These are phyloP conservation scores for Parnassius mnemosyne DNA, from an alignment of 2,888 invertebrate genomes.

Conservation along the genomic window DNA sequence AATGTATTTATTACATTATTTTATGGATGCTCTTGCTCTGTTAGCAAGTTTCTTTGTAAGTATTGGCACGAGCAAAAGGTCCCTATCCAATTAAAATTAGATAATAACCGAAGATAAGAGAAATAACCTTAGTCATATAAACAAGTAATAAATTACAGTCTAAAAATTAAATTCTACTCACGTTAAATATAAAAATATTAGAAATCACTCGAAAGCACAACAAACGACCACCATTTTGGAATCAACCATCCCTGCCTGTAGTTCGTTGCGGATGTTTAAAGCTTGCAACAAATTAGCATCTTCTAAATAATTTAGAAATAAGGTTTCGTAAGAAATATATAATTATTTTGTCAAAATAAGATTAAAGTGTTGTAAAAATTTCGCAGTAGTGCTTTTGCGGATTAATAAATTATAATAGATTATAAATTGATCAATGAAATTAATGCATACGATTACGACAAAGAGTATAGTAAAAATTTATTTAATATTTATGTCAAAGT, in stretches of 20 bases:
- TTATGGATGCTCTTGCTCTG: conserved; percentile 1
- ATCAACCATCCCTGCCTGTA: conserved; percentile 53
- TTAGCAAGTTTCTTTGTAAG: conserved; percentile 51
- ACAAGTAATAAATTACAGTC: neutral
- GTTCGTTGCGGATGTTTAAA: conserved; percentile 51
- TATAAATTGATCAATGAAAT: conserved; percentile 17
- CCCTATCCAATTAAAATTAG: conserved; percentile 24
- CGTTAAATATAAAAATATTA: conserved; percentile 35
- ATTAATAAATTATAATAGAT: conserved; percentile 23
- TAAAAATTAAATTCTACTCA: conserved; percentile 15
- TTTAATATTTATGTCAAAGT: conserved; percentile 7
- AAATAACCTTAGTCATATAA: neutral
- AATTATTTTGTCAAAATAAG: conserved; percentile 2
- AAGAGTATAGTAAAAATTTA: neutral
- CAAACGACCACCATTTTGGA: conserved; percentile 81
- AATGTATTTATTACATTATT: conserved; percentile 18
- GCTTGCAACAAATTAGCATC: conserved; percentile 34
- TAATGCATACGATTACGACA: too few relatives aligned
- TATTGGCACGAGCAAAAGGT: conserved; percentile 39
- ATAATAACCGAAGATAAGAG: neutral
- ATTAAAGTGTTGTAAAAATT: neutral
- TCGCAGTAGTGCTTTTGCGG: neutral
- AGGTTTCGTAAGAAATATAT: conserved; percentile 4
- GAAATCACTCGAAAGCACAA: conserved; percentile 73
- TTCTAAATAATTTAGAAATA: conserved; percentile 19